Evolutionary conservation across 2,888 invertebrate species (phyloP), one percentile per base, ranked within the genome.

Genomic region (Coleophora deauratella): DNA sequence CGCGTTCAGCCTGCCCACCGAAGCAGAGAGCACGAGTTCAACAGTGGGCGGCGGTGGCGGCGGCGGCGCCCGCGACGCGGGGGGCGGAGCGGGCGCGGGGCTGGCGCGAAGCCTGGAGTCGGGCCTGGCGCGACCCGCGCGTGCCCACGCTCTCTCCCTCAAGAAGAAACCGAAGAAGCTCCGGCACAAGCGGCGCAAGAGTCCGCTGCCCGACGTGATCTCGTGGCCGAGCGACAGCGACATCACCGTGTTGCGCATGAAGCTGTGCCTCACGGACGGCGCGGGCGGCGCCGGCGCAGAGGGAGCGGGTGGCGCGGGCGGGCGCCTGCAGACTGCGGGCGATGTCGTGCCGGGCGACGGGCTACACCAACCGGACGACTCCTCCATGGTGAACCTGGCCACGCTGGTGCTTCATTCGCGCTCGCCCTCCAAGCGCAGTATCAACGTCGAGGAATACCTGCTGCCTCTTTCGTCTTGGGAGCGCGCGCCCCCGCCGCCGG

Each of bases 191-290:
- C 64, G 66, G 3, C 59, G 54, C 13, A 72, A 65, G 44, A 67
- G 60, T 46, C 67, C 64, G 32, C 38, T 67, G 7, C 59, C 71
- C 1, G 81, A 84, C 40, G 66, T 69, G 7, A 51, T 75, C 39
- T 78, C 88, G 10, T 88, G 88, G 77, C 86, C 87, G 1, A 88
- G 89, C 38, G 89, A 89, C 62, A 89, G 89, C 0, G 89, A 89
- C 57, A 82, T 89, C 41, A 89, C 89, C 0, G 84, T 89, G 3
- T 72, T 89, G 8, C 65, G 88, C 54, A 86, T 89, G 65, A 86
- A 87, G 55, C 61, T 31, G 32, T 10, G 35, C 13, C 33, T 15
- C 27, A 8, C 12, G 7, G n/a, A 11, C 30, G 7, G 21, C 13
- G 40, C 28, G 32, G n/a, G n/a, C n/a, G 74, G 72, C 42, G 65